These are phyloP conservation scores for Chironomus tepperi DNA, from an alignment of 1,140 invertebrate genomes.

Conservation along the genomic window DNA sequence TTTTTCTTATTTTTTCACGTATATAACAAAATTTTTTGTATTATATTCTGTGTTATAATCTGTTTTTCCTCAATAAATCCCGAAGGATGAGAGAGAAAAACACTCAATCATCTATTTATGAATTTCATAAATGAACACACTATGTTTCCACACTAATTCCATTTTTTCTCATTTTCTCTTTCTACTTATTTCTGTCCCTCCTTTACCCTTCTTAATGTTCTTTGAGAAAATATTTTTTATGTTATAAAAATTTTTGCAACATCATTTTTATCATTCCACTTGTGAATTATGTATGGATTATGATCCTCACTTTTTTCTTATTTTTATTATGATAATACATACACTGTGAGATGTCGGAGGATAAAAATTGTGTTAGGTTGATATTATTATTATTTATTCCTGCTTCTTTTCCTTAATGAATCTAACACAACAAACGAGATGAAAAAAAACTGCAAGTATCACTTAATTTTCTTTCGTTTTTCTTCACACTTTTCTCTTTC, in stretches of 20 bases:
- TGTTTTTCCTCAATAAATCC: constrained; percentile 7
- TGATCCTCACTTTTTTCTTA: no score
- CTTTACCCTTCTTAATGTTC: neutral
- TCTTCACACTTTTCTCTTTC: no score
- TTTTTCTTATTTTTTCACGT: neutral
- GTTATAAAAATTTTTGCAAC: neutral
- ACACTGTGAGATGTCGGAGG: no score
- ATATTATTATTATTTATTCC: no score
- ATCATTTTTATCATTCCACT: neutral
- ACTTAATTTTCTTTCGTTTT: no score
- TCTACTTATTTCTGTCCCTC: no score
- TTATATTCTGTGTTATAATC: neutral
- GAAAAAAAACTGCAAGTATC: no score
- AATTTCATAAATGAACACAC: constrained; percentile 20
- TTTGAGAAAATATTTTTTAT: neutral
- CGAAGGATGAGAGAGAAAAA: neutral
- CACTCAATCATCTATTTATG: constrained; percentile 19
- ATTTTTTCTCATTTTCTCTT: neutral
- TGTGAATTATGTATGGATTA: neutral
- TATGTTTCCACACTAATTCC: neutral
- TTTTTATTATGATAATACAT: no score
- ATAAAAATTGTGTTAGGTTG: no score
- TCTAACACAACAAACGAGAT: no score
- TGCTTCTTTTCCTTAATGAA: no score
- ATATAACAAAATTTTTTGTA: neutral